Conservation (phyloP, 2,888 invertebrate genomes). For the Agriopis leucophaearia region DNA sequence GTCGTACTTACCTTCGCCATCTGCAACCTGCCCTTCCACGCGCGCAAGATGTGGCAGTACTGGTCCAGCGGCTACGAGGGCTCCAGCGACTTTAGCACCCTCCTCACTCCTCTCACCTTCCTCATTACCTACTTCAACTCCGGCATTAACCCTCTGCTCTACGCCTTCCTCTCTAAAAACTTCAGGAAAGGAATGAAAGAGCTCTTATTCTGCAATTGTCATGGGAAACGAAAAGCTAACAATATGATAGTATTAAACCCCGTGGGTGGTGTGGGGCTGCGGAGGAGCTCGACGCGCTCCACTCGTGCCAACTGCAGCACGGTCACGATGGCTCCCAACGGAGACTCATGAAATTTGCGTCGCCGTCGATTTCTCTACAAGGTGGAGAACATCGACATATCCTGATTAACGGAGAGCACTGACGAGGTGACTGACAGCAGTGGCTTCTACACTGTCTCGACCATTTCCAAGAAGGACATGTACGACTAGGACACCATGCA, state of each 20-base stretch:
- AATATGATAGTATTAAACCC: conserved; percentile 79
- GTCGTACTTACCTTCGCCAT: conserved; percentile 95
- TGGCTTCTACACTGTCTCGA: conserved; percentile 75
- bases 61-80: conserved; percentile 91
- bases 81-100: conserved; percentile 90
- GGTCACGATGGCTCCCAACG: conserved; percentile 82
- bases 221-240: conserved; percentile 73
- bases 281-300: conserved; percentile 82
- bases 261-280: conserved; percentile 73
- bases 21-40: conserved; percentile 96
- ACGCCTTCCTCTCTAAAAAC: conserved; percentile 94
- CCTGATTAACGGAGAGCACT: conserved; percentile 84
- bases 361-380: conserved; percentile 77
- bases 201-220: conserved; percentile 88
- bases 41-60: conserved; percentile 95
- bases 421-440: conserved; percentile 82
- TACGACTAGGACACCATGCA: conserved; percentile 60
- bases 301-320: conserved; percentile 86
- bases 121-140: conserved; percentile 96
- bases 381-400: conserved; percentile 76
- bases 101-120: conserved; percentile 94
- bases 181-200: conserved; percentile 95
- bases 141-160: conserved; percentile 95
- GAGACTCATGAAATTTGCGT: conserved; percentile 80
- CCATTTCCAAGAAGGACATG: conserved; percentile 74